Evolutionary conservation across 64 coral and sea anemone genomes (phyloP), one percentile per base, ranked within the genome.

Genomic region (Porites lutea): DNA sequence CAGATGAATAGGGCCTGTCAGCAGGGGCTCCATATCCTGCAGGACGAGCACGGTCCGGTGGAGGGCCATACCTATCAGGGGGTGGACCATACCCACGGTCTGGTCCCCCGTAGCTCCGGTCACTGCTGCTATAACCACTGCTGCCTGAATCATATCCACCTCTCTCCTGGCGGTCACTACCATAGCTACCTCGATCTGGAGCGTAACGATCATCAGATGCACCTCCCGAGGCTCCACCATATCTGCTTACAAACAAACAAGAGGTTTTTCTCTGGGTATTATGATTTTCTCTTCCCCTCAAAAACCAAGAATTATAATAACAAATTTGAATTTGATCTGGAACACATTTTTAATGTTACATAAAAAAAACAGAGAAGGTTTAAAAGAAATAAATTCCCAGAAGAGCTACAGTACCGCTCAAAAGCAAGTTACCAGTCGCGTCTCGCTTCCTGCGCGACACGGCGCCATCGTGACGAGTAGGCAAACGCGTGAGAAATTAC

Each of bases 11-110:
- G 10, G 81, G 46, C 81, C 81, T 66, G 4, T 89, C 89, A 6
- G 66, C 54, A 13, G 68, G 64, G 12, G 89, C 43, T 14, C 77
- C 79, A 63, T 79, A 90, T 19, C 88, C 76, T 61, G 72, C 72
- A 44, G 74, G n/a, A 16, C 88, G 68, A 4, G 77, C 62, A 8
- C 78, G 79, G 10, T 91, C 78, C 10, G 89, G 89, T 13, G 91
- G 91, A 49, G 91, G 91, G 0, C 91, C 91, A 92, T 92, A 92
- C n/a, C 91, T 66, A 60, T 92, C 91, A 71, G 72, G 60, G 10
- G 81, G 82, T 13, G 79, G 72, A 7, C 78, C 89, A 90, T 86
- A 92, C 9, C 82, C 58, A 1, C 79, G 51, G 4, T 73, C 69
- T 8, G 58, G 80, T 59, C 47, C 86, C 45, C 90, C 90, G 51